Base-by-base conservation (phyloP, 2,797 vertebrate genomes). In the Danio tinwini region DNA sequence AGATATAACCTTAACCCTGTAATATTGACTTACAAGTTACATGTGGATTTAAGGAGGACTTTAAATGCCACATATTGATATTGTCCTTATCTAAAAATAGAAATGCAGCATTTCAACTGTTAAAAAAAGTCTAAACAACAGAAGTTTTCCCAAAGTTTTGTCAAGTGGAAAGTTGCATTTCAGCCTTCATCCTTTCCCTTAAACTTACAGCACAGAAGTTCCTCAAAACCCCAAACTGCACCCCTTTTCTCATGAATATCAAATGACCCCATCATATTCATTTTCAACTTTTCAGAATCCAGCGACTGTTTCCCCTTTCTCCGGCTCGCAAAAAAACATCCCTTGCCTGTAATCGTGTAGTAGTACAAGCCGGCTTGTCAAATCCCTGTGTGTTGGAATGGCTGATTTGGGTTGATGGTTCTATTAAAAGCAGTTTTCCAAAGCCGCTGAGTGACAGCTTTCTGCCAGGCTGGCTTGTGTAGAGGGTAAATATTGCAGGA, bases 401-500 rank as follows among this genome's bases (percentile, higher is more conserved):
- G 42, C 39, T 83, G 80, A 83, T 82, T 83, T 81, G 70, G 58
- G 49, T 45, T 73, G 83, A 85, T 80, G 68, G 74, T 58, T 80
- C 76, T 82, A 80, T 81, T 81, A 81, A 74, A 78, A 78, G 70
- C 56, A 59, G 56, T 71, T 81, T 82, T 83, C 19, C 68, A 61
- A 42, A 17, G 53, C 56, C 58, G 67, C 44, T 86, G 82, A 88
- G 81, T 88, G 87, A 84, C 87, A 89, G 85, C 81, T 88, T 76
- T 73, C 67, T 65, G 50, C 59, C 74, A 17, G 39, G 82, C 56
- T 59, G 85, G 74, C 79, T 76, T 47, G n/a, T 88, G 90, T 88
- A 85, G 85, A 61, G 86, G 83, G 84, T 91, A 89, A 92, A 91
- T 88, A 90, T 87, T 89, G 86, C 83, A 92, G 89, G 87, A 90